Percentiles rank a stretch among this genome's conserved stretches.
phyloP scores from a whole-genome alignment of 2,888 invertebrate genomes.

The Machimus atricapillus region DNA sequence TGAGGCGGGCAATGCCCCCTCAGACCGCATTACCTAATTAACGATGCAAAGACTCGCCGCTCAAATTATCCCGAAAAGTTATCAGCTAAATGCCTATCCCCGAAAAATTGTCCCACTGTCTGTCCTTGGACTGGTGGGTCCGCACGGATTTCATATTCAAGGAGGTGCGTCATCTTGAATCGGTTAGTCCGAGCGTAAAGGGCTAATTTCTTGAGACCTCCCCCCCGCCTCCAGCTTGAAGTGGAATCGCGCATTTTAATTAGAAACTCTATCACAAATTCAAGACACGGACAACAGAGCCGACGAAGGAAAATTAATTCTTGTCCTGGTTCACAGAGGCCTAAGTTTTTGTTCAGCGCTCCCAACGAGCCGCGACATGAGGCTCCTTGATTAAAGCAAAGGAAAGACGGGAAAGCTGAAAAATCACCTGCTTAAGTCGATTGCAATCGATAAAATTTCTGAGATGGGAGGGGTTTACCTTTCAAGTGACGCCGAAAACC shows the following conservation, averaged over 20 bases:
- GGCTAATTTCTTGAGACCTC: not conserved
- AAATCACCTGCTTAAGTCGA: not conserved
- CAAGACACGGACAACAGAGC: not conserved
- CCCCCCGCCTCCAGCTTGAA: not conserved
- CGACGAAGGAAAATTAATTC: not conserved
- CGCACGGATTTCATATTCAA: not conserved
- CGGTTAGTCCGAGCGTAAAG: not conserved
- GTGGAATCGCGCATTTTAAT: not conserved
- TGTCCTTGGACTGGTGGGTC: not conserved
- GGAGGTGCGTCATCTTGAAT: not conserved
- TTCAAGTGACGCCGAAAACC: not conserved
- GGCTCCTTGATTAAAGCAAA: not conserved
- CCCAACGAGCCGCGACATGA: not conserved
- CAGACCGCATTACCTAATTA: not conserved
- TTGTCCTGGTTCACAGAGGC: not conserved
- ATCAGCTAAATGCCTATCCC: not conserved
- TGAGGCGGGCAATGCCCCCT: not conserved
- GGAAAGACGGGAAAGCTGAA: not conserved
- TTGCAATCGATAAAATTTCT: not conserved
- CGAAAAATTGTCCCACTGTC: not conserved
- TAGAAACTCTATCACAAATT: not conserved
- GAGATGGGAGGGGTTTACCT: not conserved
- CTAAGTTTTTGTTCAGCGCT: not conserved
- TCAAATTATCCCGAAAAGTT: not conserved
- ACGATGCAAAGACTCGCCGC: not conserved